Evolutionary conservation across 2,888 invertebrate species (phyloP), one percentile per base, ranked within the genome.

Genomic region (Cheilosia impressa): DNA sequence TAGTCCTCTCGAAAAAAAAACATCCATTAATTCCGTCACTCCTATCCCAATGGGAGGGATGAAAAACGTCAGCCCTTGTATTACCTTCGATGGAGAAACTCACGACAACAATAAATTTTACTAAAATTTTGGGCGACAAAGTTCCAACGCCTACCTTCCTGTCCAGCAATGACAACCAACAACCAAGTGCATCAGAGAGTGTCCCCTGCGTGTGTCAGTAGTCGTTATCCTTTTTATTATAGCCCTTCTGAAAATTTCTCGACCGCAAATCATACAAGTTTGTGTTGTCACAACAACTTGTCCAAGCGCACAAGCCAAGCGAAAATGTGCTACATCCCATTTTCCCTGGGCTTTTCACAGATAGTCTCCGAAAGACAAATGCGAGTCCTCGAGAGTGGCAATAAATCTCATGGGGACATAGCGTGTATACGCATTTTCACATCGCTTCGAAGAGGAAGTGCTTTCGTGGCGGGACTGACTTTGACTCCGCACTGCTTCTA

Each of bases 261-360:
- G 43, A 79, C 69, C 80, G 66, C 80, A 84, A 80, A 80, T 84
- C 84, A 84, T 80, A 84, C 60, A 71, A 71, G 69, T 79, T 53
- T 71, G 71, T 75, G 71, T 80, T 84, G 75, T 80, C 71, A 80
- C 65, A 84, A 76, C 84, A 84, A 80, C 84, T 84, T 84, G 83
- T 84, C 79, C 69, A 69, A 17, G 22, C 13, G 31, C 13, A 43
- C 53, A 57, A 84, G 79, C 83, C 22, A 53, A 75, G 73, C 69
- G 69, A 73, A 79, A 84, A 84, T 84, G 83, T 84, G 83, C 79
- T 84, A 79, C 83, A 84, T 84, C 53, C 83, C 63, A 79, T 73
- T 63, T 63, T 62, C 72, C 62, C 15, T 50, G 43, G 55, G 66
- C 73, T 58, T 73, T 73, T 69, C 57, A 55, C 57, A 55, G 63